These are phyloP conservation scores for Rhinopomastus cyanomelas DNA, from an alignment of 2,113 vertebrate species.

Conservation along the genomic window DNA sequence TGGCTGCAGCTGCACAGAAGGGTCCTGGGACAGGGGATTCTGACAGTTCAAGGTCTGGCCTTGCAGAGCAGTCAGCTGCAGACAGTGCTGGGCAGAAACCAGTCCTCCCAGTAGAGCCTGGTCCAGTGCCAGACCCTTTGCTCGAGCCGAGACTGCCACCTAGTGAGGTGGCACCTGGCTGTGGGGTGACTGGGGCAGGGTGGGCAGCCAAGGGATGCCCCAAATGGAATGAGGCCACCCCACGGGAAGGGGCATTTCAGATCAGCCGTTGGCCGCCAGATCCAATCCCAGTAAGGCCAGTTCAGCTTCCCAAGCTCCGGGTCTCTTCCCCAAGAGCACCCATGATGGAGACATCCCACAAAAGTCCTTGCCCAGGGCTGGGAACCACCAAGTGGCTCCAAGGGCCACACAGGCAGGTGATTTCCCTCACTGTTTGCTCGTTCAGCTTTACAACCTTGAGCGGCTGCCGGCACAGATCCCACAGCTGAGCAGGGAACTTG, in stretches of 20 bases:
- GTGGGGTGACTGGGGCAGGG: not conserved
- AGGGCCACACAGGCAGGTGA: not conserved
- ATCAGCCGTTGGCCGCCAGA: too few relatives aligned
- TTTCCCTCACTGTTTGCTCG: not conserved
- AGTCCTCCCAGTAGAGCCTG: not conserved
- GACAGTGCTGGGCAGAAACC: not conserved
- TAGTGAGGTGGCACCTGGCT: not conserved
- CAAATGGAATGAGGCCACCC: too few relatives aligned
- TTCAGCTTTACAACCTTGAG: not conserved
- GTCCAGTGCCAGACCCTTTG: not conserved
- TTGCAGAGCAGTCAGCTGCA: not conserved
- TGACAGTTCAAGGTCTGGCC: not conserved
- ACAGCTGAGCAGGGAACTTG: not conserved
- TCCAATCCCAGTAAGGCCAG: too few relatives aligned
- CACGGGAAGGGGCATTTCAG: accelerated
- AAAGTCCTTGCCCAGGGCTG: too few relatives aligned
- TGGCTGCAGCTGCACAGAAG: not conserved
- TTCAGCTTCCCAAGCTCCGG: not conserved
- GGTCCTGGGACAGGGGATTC: not conserved
- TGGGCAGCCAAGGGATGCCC: too few relatives aligned
- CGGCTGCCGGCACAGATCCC: not conserved
- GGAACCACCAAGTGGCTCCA: not conserved
- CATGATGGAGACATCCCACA: accelerated
- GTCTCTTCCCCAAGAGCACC: not conserved
- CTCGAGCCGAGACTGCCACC: not conserved